These are phyloP conservation scores for Aelia acuminata DNA, from an alignment of 2,888 invertebrate genomes.

Conservation along the genomic window DNA sequence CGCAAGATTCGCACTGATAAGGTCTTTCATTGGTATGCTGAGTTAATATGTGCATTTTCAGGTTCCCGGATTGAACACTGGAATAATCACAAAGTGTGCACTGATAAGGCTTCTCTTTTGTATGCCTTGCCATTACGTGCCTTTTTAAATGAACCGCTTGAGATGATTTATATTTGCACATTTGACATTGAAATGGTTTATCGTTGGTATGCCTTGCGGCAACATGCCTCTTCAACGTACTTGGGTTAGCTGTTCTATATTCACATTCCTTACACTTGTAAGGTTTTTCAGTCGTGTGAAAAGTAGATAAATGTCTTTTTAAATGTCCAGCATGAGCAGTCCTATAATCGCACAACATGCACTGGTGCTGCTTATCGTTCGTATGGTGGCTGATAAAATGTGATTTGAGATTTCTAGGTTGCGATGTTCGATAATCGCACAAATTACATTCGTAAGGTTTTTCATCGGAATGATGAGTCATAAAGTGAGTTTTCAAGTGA, in stretches of 20 bases:
- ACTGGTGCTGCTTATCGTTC: conserved; percentile 12
- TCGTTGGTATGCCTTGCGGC: conserved; percentile 5
- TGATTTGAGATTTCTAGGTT: conserved; percentile 25
- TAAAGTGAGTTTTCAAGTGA: conserved; percentile 24
- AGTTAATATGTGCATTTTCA: conserved; percentile 31
- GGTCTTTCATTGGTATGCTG: conserved; percentile 37
- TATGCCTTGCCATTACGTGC: conserved; percentile 26
- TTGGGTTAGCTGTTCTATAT: conserved; percentile 14
- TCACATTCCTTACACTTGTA: not conserved
- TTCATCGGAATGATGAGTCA: conserved; percentile 28
- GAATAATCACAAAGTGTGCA: conserved; percentile 26
- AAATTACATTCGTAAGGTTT: conserved; percentile 35
- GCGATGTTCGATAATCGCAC: conserved; percentile 28
- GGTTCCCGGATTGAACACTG: conserved; percentile 33
- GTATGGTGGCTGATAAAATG: conserved; percentile 33
- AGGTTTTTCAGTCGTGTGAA: conserved; percentile 37
- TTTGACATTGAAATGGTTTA: conserved; percentile 6
- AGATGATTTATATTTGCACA: conserved; percentile 22
- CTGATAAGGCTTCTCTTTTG: conserved; percentile 40
- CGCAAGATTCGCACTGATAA: not conserved
- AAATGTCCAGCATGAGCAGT: conserved; percentile 32
- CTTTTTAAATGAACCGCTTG: conserved; percentile 22
- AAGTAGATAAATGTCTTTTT: conserved; percentile 27
- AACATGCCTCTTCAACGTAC: conserved; percentile 23
- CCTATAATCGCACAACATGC: not conserved